These are phyloP conservation scores for Stenchaetothrips biformis DNA, from an alignment of 2,888 invertebrate genomes.

Conservation along the genomic window DNA sequence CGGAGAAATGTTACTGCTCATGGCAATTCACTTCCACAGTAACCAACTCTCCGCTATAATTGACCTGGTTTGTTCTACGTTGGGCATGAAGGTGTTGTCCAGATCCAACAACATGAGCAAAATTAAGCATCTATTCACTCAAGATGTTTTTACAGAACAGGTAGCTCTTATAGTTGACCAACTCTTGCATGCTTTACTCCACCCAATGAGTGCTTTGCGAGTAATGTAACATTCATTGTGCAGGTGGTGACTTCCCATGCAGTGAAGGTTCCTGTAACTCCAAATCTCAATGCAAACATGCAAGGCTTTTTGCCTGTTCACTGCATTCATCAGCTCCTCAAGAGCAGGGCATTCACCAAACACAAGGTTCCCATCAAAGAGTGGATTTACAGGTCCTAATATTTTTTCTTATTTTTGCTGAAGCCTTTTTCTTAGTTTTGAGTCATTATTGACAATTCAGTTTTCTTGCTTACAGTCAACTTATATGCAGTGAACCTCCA, in stretches of 20 bases:
- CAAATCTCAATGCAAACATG: constrained; percentile 78
- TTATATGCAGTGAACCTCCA: constrained; percentile 69
- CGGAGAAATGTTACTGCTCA: constrained; percentile 89
- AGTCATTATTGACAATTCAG: not conserved
- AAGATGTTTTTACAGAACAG: constrained; percentile 96
- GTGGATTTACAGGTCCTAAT: constrained; percentile 74
- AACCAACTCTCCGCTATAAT: constrained; percentile 90
- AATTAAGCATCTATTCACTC: constrained; percentile 90
- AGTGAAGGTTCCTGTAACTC: constrained; percentile 91
- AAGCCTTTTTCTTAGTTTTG: constrained; percentile 7
- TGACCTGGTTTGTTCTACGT: constrained; percentile 86
- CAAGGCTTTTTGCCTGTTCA: constrained; percentile 91
- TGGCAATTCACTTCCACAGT: constrained; percentile 96
- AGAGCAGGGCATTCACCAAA: constrained; percentile 90
- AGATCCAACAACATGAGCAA: constrained; percentile 80
- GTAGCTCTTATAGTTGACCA: constrained; percentile 44
- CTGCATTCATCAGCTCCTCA: constrained; percentile 91
- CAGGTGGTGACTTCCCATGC: constrained; percentile 90
- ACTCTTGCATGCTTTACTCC: not conserved
- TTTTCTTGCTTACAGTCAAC: constrained; percentile 57
- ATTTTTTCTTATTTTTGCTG: not conserved
- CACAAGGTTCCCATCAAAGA: constrained; percentile 93
- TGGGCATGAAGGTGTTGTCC: constrained; percentile 86
- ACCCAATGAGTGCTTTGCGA: not conserved
- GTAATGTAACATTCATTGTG: constrained; percentile 31